A percentile compares a stretch with the other conserved stretches of the same genome.
Evolutionary conservation across 2,797 vertebrate species (phyloP).

Genomic region (Gambusia yucatana): DNA sequence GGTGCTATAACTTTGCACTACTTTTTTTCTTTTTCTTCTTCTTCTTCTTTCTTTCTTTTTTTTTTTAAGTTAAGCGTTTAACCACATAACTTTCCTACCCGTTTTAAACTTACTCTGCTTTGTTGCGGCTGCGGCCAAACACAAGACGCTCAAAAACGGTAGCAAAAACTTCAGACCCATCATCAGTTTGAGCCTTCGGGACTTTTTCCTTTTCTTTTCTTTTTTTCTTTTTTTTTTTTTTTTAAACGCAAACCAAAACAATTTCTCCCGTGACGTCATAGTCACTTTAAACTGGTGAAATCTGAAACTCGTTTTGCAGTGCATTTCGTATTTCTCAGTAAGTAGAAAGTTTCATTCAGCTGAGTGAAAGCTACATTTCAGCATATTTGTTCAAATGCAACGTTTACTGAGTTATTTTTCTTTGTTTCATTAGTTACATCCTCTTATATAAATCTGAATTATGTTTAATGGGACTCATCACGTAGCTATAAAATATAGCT

Average conservation of each 20-base stretch:
- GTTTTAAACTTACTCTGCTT: conserved; percentile 19
- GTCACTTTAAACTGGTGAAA: neutral
- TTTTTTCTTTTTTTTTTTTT: neutral
- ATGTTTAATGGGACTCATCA: neutral
- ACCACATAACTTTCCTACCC: neutral
- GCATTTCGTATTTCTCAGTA: neutral
- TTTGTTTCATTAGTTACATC: neutral
- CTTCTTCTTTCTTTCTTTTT: neutral
- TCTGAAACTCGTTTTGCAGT: neutral
- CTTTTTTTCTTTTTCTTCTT: neutral
- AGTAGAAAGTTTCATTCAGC: neutral
- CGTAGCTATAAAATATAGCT: too few species aligned
- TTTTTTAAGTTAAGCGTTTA: neutral
- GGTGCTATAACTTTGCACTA: neutral
- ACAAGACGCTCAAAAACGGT: conserved; percentile 5
- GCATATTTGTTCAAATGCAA: neutral
- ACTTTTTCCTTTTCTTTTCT: too few species aligned
- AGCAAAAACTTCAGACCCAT: conserved; percentile 23
- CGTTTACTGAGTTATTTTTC: neutral
- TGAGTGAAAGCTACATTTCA: neutral
- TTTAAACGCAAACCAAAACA: conserved; percentile 30
- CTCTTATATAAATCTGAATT: neutral
- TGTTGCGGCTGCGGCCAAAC: conserved; percentile 9
- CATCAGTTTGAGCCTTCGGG: neutral
- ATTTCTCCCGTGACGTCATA: conserved; percentile 31